Percentiles rank a stretch among this genome's conserved stretches.
phyloP scores from a whole-genome alignment of 2,797 vertebrate species.

The Leptoclinus maculatus region DNA sequence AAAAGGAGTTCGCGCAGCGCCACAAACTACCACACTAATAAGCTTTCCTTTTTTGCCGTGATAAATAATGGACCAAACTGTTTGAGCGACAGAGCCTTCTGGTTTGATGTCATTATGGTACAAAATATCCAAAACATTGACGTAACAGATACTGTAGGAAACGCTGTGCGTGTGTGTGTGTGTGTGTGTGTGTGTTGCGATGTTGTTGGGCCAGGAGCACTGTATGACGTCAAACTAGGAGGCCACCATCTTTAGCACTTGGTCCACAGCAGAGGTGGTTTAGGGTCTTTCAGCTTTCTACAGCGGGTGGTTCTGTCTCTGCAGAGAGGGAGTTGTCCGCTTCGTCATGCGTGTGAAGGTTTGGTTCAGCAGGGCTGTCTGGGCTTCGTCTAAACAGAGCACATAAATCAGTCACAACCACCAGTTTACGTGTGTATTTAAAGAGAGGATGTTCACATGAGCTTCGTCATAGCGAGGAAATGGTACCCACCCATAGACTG shows the following conservation, averaged over 20 bases:
- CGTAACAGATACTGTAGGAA: slow-evolving; percentile 65
- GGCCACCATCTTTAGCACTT: slow-evolving; percentile 75
- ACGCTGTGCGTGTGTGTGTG: slow-evolving; percentile 43
- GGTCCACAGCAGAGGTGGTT: slow-evolving; percentile 68
- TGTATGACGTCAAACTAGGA: slow-evolving; percentile 55
- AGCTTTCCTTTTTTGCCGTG: slow-evolving; percentile 67
- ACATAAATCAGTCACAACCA: slow-evolving; percentile 10
- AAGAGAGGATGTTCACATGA: too few species aligned
- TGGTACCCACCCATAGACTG: background rate
- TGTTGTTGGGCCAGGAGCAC: slow-evolving; percentile 19
- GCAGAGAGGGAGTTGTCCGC: slow-evolving; percentile 69
- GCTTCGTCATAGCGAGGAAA: background rate
- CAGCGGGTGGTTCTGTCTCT: slow-evolving; percentile 72
- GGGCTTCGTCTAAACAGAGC: slow-evolving; percentile 65
- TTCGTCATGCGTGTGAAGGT: slow-evolving; percentile 69
- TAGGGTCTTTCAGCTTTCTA: slow-evolving; percentile 80
- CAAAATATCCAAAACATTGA: slow-evolving; percentile 70
- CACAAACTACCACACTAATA: slow-evolving; percentile 68
- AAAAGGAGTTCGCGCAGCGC: slow-evolving; percentile 48
- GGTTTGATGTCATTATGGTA: slow-evolving; percentile 64
- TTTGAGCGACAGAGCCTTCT: slow-evolving; percentile 49
- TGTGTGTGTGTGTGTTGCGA: background rate
- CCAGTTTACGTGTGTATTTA: background rate
- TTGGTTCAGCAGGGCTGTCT: slow-evolving; percentile 74
- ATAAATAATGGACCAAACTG: slow-evolving; percentile 63